Base-by-base conservation (phyloP, 2,797 vertebrate species). In the Mareca strepera region DNA sequence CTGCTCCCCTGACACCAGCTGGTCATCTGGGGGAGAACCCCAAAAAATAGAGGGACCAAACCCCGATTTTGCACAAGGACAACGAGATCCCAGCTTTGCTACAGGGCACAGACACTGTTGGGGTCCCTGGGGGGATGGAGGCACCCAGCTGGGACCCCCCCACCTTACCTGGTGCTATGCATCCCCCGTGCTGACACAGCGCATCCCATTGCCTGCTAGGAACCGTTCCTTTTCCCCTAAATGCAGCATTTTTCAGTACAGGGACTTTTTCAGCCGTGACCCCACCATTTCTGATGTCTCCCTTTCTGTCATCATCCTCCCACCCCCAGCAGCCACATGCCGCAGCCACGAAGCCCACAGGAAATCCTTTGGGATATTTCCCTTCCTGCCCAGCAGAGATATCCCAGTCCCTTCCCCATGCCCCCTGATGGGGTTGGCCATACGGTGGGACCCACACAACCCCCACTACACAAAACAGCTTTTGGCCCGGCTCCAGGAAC, bases 301-400 rank as follows among this genome's bases (percentile, higher is more conserved):
- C 12, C 20, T 64, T 80, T 82, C 56, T 64, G 43, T 39, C 44
- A 33, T 25, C 17, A 31, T 25, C 17, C 26, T 72, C 31, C 58
- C 58, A 58, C 17, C 50, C 43, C 23, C 31, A 62, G 37, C 63
- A 68, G 52, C 26, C 8, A 20, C 43, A 60, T 2, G 1, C 21
- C 28, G 48, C 48, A 70, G 50, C 41, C 53, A 56, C 0, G 3
- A 85, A 94, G 17, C 25, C 68, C 39, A 7, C 79, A 92, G 89
- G 87, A 94, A 94, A 91, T 89, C 56, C 75, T 81, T 64, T 46
- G 44, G 64, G 64, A 11, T 89, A 64, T 81, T 95, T 87, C 60
- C 43, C 82, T 95, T 95, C 87, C 92, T 91, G 72, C 31, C 20
- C 56, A 59, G 35, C 63, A 94, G 75, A 85, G 52, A 74, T 74